phyloP scores from a whole-genome alignment of 2,888 invertebrate species.

The Candidula unifasciata region DNA sequence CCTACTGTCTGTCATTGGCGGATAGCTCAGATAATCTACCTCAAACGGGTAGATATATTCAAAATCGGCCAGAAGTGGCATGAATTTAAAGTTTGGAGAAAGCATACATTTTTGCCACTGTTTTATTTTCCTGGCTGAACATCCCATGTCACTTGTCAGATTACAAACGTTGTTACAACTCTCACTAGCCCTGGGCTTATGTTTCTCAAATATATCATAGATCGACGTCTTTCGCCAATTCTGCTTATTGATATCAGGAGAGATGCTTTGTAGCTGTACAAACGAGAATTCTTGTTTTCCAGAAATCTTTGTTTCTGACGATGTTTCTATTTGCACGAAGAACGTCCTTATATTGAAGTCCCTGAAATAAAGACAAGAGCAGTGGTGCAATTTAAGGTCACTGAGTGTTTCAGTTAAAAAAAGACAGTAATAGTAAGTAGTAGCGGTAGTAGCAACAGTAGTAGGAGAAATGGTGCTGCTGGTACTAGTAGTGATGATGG shows the following conservation, averaged over 20 bases:
- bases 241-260: neutral
- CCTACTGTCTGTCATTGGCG: neutral
- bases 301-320: too few species aligned
- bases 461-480: too few species aligned
- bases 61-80: neutral
- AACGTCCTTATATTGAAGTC: too few species aligned
- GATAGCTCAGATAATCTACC: slow-evolving; percentile 23
- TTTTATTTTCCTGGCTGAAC: neutral
- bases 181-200: neutral
- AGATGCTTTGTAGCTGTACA: too few species aligned
- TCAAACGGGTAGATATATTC: slow-evolving; percentile 28
- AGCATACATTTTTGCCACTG: neutral
- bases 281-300: too few species aligned
- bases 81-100: neutral
- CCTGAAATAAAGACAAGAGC: too few species aligned
- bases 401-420: too few species aligned
- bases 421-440: too few species aligned
- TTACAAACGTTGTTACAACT: neutral
- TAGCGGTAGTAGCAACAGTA: too few species aligned
- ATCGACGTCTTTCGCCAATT: neutral
- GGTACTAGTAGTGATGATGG: too few species aligned
- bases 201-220: neutral
- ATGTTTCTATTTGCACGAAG: too few species aligned
- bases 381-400: too few species aligned
- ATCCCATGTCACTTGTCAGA: neutral